phyloP scores from a whole-genome alignment of 2,113 vertebrate species.

The Forbesichthys agassizii region DNA sequence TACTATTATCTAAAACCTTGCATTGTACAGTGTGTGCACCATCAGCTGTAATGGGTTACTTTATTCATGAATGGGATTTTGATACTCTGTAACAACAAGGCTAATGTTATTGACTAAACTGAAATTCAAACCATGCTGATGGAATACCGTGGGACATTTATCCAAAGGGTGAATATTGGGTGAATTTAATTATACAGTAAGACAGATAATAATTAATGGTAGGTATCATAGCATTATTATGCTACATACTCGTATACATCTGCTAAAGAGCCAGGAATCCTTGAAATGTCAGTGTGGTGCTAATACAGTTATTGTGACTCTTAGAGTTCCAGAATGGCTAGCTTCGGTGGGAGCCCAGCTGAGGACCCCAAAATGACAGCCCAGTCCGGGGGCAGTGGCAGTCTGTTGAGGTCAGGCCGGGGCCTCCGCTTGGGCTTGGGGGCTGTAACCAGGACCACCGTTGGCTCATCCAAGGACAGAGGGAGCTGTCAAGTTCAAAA shows the following conservation, averaged over 20 bases:
- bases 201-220: no score
- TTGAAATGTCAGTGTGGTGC: neutral
- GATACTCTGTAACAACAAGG: neutral
- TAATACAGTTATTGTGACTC: conserved; percentile 15
- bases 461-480: conserved; percentile 79
- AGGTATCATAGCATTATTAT: no score
- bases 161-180: neutral
- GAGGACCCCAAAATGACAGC: conserved; percentile 55
- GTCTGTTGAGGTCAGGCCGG: conserved; percentile 85
- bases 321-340: conserved; percentile 53
- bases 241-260: neutral
- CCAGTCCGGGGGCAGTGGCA: conserved; percentile 69
- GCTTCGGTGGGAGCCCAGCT: conserved; percentile 50
- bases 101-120: neutral
- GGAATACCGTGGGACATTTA: neutral
- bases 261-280: conserved; percentile 3
- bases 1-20: neutral
- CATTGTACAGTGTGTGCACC: neutral
- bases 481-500: conserved; percentile 83
- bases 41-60: neutral
- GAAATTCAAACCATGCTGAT: neutral
- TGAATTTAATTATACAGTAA: neutral
- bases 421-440: conserved; percentile 90
- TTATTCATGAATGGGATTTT: neutral
- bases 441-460: conserved; percentile 84